Conservation (phyloP, 23 tunicate species). For the Trididemnum miniatum region DNA sequence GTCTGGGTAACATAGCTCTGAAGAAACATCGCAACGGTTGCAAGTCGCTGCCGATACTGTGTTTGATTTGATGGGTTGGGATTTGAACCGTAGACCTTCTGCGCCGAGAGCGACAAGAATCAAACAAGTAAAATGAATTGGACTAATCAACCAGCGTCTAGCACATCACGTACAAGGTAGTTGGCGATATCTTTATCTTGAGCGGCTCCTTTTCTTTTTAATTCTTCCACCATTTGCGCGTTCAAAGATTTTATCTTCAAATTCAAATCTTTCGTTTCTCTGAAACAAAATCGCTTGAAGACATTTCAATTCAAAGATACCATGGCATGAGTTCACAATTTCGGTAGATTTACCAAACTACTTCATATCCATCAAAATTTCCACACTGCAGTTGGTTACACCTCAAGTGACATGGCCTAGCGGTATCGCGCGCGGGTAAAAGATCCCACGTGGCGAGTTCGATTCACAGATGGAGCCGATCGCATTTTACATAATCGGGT, state of each 20-base stretch:
- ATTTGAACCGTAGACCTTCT: too few species aligned
- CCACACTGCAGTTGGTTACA: background rate
- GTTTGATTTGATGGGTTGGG: too few species aligned
- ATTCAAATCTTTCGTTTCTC: slow-evolving; percentile 38
- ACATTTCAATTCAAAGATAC: too few species aligned
- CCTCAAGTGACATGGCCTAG: background rate
- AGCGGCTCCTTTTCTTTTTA: slow-evolving; percentile 77
- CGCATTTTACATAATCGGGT: background rate
- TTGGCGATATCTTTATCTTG: slow-evolving; percentile 63
- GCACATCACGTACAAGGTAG: slow-evolving; percentile 48
- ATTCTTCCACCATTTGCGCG: slow-evolving; percentile 71
- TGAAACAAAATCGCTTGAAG: too few species aligned
- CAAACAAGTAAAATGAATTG: background rate
- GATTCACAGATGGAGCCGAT: too few species aligned
- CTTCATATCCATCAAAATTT: background rate
- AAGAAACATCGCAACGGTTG: too few species aligned
- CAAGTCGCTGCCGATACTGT: too few species aligned
- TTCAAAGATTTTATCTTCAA: slow-evolving; percentile 60
- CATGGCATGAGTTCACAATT: background rate
- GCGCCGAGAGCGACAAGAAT: too few species aligned
- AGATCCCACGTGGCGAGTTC: too few species aligned
- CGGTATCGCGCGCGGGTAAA: too few species aligned
- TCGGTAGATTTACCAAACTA: background rate
- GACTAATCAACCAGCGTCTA: background rate
- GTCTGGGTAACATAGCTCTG: too few species aligned